Evolutionary conservation across 1,140 invertebrate species (phyloP).

Genomic region (Sitobion miscanthi): DNA sequence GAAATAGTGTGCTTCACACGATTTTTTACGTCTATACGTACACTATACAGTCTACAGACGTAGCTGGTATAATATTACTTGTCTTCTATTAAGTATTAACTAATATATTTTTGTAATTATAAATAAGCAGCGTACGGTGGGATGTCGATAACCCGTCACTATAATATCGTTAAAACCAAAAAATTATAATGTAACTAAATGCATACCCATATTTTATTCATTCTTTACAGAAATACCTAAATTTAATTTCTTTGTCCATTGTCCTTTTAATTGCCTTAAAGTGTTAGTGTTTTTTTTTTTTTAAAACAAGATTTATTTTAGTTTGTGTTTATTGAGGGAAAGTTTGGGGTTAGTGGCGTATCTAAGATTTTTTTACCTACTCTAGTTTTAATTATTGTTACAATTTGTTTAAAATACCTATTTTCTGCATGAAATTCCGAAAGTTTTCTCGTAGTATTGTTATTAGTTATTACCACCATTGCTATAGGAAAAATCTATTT

Average conservation of each 20-base stretch:
- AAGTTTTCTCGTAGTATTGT: too few relatives aligned
- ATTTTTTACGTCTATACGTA: background rate
- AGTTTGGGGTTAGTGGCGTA: background rate
- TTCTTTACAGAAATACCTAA: background rate
- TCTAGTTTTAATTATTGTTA: too few relatives aligned
- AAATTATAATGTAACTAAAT: background rate
- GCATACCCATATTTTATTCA: background rate
- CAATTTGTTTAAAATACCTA: too few relatives aligned
- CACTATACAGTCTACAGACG: background rate
- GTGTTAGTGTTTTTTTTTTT: background rate
- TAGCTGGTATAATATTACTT: slow-evolving; percentile 1
- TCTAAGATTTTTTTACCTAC: too few relatives aligned
- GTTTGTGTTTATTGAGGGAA: background rate
- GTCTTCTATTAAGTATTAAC: background rate
- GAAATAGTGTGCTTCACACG: background rate
- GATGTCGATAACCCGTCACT: background rate
- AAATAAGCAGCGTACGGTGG: background rate
- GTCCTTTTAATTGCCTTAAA: background rate
- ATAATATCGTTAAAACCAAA: background rate
- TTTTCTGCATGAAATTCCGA: too few relatives aligned
- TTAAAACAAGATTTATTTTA: background rate
- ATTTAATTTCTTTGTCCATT: background rate
- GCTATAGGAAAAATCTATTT: too few relatives aligned
- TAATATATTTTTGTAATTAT: slow-evolving; percentile 13
- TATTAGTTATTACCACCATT: too few relatives aligned